Percentiles rank a stretch among this genome's conserved stretches.
phyloP scores from a whole-genome alignment of 1,140 invertebrate species.

The Drosophila sp. region DNA sequence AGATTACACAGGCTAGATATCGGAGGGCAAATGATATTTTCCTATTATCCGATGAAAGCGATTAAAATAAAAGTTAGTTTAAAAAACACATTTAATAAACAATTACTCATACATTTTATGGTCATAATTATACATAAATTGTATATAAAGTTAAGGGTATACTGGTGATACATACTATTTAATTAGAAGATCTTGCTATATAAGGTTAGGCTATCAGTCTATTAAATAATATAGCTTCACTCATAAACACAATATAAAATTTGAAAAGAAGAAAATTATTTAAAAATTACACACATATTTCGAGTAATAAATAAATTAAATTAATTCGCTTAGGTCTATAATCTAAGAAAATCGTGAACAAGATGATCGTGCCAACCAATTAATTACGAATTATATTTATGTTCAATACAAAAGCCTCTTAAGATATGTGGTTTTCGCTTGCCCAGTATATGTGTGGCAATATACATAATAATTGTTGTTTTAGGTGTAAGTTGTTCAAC shows the following conservation, averaged over 20 bases:
- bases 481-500: conserved; percentile 26
- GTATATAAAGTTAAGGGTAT: conserved; percentile 55
- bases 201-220: conserved; percentile 81
- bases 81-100: conserved; percentile 82
- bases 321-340: conserved; percentile 43
- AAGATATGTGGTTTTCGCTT: conserved; percentile 77
- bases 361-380: conserved; percentile 50
- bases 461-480: conserved; percentile 52
- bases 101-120: conserved; percentile 72
- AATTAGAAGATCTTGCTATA: conserved; percentile 75
- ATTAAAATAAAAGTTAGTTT: conserved; percentile 53
- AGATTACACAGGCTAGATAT: conserved; percentile 85
- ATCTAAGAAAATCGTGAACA: conserved; percentile 34
- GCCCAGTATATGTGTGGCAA: conserved; percentile 38
- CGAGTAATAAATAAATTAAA: conserved; percentile 58
- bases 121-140: conserved; percentile 30
- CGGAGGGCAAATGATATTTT: conserved; percentile 82
- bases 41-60: conserved; percentile 54
- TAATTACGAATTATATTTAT: conserved; percentile 63
- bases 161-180: conserved; percentile 46
- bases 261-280: conserved; percentile 39
- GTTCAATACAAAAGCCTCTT: conserved; percentile 82
- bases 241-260: conserved; percentile 51
- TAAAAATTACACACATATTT: conserved; percentile 18
- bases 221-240: conserved; percentile 76